These are phyloP conservation scores for Scaptomyza reducta DNA, from an alignment of 2,888 invertebrate genomes.

Conservation along the genomic window DNA sequence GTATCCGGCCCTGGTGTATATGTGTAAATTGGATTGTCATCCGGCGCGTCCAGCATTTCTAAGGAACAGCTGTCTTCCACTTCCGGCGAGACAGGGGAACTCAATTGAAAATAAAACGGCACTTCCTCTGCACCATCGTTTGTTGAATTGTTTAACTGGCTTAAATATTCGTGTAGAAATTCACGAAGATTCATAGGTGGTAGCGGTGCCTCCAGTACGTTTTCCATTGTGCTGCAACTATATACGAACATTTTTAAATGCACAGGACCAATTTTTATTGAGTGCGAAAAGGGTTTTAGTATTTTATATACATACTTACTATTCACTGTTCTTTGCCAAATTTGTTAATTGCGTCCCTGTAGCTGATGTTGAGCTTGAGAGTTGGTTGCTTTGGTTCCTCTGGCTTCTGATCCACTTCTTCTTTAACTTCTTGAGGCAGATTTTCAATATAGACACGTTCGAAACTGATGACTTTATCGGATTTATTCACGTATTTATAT, in stretches of 20 bases:
- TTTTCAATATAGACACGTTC: conserved; percentile 87
- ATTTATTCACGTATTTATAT: conserved; percentile 87
- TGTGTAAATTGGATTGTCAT: conserved; percentile 38
- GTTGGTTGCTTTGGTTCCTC: conserved; percentile 21
- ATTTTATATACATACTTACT: not conserved
- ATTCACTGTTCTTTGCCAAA: conserved; percentile 61
- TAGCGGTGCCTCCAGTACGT: conserved; percentile 55
- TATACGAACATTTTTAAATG: not conserved
- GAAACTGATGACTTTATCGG: conserved; percentile 88
- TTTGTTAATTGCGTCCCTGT: conserved; percentile 81
- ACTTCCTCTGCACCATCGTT: not conserved
- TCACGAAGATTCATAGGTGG: conserved; percentile 62
- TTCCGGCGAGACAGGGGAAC: conserved; percentile 23
- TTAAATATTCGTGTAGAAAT: conserved; percentile 65
- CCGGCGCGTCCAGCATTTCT: conserved; percentile 37
- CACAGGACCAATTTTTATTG: too few species aligned
- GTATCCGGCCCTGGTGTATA: conserved; percentile 48
- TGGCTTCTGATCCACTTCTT: conserved; percentile 24
- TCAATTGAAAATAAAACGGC: conserved; percentile 46
- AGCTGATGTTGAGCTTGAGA: conserved; percentile 71
- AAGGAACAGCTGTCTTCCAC: conserved; percentile 53
- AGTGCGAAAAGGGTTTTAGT: too few species aligned
- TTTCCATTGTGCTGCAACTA: conserved; percentile 72
- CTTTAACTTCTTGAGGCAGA: conserved; percentile 41
- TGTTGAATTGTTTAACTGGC: conserved; percentile 30